phyloP scores from a whole-genome alignment of 2,797 vertebrate genomes.

The Chaetophractus vellerosus region DNA sequence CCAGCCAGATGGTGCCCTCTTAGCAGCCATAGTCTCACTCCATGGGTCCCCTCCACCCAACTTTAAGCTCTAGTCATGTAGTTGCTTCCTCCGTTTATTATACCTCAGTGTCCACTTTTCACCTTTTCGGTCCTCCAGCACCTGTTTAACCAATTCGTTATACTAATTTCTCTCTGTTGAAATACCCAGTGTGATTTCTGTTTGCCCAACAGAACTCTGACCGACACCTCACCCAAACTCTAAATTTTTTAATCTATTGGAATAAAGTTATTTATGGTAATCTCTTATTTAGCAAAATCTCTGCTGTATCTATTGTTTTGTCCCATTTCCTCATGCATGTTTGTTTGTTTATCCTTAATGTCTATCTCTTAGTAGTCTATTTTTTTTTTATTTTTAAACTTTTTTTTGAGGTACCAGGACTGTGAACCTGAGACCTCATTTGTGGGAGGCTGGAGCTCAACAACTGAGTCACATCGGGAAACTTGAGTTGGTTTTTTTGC shows the following conservation, averaged over 20 bases:
- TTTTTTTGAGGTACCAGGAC: too few species aligned
- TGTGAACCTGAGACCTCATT: too few species aligned
- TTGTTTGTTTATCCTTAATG: constrained; percentile 14
- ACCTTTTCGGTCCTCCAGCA: background rate
- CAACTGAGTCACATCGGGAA: too few species aligned
- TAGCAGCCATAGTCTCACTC: background rate
- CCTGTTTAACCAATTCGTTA: background rate
- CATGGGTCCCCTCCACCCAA: background rate
- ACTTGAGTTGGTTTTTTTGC: too few species aligned
- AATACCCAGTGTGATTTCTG: background rate
- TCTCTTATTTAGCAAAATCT: constrained; percentile 22
- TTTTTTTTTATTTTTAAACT: too few species aligned
- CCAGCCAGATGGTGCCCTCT: background rate
- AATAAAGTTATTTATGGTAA: constrained; percentile 27
- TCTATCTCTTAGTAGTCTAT: background rate
- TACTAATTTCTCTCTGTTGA: background rate
- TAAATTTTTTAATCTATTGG: constrained; percentile 16
- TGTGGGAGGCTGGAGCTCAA: too few species aligned
- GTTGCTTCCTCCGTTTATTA: background rate
- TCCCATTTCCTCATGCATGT: constrained; percentile 1
- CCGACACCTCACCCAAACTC: background rate
- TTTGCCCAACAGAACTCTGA: background rate
- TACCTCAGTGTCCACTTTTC: background rate
- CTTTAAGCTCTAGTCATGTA: background rate
- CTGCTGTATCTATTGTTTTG: background rate